A percentile compares a stretch with the other conserved stretches of the same genome.
phyloP scores from a whole-genome alignment of 2,113 vertebrate genomes.

The Myotis brandtii region DNA sequence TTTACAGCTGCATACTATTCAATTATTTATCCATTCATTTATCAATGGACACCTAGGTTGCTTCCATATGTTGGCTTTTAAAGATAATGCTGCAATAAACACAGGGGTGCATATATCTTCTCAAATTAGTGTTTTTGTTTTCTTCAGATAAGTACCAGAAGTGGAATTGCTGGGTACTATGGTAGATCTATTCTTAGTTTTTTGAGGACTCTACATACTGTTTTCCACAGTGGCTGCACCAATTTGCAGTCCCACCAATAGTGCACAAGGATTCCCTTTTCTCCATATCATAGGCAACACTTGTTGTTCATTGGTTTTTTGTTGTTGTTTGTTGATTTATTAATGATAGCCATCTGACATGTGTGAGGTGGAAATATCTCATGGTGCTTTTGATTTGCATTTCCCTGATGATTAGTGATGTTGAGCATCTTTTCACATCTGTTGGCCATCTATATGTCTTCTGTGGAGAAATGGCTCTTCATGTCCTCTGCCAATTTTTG shows the following conservation, averaged over 20 bases:
- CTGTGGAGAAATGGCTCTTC: background rate
- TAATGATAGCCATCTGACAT: background rate
- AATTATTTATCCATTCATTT: background rate
- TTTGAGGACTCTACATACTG: background rate
- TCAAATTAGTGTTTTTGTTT: background rate
- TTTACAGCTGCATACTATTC: background rate
- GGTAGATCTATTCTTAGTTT: background rate
- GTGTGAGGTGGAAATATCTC: background rate
- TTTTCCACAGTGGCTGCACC: background rate
- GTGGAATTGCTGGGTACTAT: background rate
- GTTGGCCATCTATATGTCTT: background rate
- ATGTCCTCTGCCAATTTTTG: background rate
- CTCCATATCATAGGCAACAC: background rate
- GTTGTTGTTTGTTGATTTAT: background rate
- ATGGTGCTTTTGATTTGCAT: background rate
- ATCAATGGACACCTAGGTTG: background rate
- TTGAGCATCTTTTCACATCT: background rate
- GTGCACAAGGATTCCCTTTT: background rate
- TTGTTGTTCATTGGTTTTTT: background rate
- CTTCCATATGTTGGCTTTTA: background rate
- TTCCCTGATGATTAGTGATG: background rate
- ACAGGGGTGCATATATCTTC: background rate
- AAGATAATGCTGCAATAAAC: background rate
- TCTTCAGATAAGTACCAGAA: background rate
- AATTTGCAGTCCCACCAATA: background rate